Evolutionary conservation across 2,888 invertebrate species (phyloP), one percentile per base, ranked within the genome.

Genomic region (Tromatobia lineatoria): DNA sequence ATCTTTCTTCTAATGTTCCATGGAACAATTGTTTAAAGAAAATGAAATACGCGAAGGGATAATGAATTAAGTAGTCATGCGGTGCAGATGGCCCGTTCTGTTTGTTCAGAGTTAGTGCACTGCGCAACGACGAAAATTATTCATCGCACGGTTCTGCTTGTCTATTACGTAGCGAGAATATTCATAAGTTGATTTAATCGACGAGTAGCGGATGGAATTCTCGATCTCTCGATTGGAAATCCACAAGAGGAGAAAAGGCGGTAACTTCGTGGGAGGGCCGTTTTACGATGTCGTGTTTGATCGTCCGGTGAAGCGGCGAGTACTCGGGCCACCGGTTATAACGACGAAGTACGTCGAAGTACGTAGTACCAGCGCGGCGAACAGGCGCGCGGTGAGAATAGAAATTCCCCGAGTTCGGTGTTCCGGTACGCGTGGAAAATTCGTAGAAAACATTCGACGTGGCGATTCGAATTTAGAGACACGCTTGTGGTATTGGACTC

Each of bases 381-480:
- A 80, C 52, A 38, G 57, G 45, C 52, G 29, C 45, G 38, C 34
- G 73, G 34, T 66, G 80, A 79, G 75, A 85, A 79, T 83, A 61
- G 85, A 82, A 85, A 86, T 85, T 86, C 81, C 74, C 38, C 66
- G 79, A 66, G 73, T 76, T 78, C 67, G 74, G 59, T 59, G 82
- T 86, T 86, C 66, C 87, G 78, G 66, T 70, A 76, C 79, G 59
- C 50, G 18, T 67, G 38, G 69, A 13, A 80, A 80, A 80, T 85
- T 80, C 77, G 64, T 52, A 11, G 84, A 83, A 82, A 84, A 78
- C 69, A 18, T 71, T 73, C 73, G 69, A 79, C 83, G 77, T 38
- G 76, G 74, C 70, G 69, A 81, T 87, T 88, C 73, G 80, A 85
- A 85, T 86, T 87, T 83, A 82, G 86, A 75, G 81, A 80, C 57